A percentile compares a stretch with the other conserved stretches of the same genome.
These are phyloP conservation scores for Drosophila parthenogenetica DNA, from an alignment of 2,888 invertebrate species.

Conservation along the genomic window DNA sequence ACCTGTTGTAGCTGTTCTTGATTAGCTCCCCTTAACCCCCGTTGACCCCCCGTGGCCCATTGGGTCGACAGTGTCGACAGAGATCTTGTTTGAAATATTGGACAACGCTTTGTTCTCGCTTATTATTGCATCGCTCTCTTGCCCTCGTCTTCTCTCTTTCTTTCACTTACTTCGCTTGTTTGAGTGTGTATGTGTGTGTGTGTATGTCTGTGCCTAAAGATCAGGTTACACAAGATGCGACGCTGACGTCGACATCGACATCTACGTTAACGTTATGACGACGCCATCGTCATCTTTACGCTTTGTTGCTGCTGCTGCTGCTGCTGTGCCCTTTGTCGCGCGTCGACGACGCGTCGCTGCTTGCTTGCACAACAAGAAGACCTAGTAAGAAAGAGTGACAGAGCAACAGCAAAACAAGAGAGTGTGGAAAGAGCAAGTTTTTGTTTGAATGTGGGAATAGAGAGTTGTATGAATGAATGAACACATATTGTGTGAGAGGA, in stretches of 20 bases:
- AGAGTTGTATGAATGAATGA: constrained; percentile 30
- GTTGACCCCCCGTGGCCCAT: neutral
- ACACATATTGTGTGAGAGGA: constrained; percentile 28
- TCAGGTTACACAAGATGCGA: constrained; percentile 66
- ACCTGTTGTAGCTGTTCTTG: constrained; percentile 31
- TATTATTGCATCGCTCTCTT: constrained; percentile 8
- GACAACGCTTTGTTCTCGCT: constrained; percentile 50
- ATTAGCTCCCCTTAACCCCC: neutral
- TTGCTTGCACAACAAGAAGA: constrained; percentile 30
- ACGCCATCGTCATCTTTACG: constrained; percentile 8
- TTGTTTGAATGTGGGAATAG: constrained; percentile 4
- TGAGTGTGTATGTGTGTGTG: constrained; percentile 15
- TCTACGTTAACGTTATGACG: constrained; percentile 5
- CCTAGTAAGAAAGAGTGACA: neutral
- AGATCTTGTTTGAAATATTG: constrained; percentile 51
- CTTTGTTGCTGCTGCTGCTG: constrained; percentile 16
- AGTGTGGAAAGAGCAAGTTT: constrained; percentile 13
- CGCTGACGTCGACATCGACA: constrained; percentile 20
- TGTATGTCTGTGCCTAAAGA: constrained; percentile 41
- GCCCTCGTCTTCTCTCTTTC: constrained; percentile 13
- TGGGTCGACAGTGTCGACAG: constrained; percentile 17
- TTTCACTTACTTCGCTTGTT: neutral
- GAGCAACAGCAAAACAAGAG: neutral
- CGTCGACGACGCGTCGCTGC: constrained; percentile 8
- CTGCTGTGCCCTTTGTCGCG: constrained; percentile 34